These are phyloP conservation scores for Metridium senile DNA, from an alignment of 92 coral and sea anemone species.

Conservation along the genomic window DNA sequence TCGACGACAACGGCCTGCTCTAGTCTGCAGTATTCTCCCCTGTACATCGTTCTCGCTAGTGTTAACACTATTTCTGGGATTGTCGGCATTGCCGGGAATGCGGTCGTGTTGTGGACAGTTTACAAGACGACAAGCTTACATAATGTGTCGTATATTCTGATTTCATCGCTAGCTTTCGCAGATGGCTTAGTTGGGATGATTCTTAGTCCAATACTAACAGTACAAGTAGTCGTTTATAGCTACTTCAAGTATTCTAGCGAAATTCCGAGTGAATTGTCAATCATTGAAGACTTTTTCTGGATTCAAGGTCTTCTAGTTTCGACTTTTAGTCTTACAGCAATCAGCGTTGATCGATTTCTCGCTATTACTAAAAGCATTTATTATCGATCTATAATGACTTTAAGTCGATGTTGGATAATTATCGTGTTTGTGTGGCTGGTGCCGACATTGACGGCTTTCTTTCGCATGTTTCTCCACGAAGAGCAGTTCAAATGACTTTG, in stretches of 20 bases:
- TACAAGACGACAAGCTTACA: constrained; percentile 55
- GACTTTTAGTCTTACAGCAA: constrained; percentile 48
- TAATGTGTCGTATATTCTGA: constrained; percentile 54
- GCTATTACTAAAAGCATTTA: constrained; percentile 52
- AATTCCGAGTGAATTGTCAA: constrained; percentile 30
- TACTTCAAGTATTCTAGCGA: constrained; percentile 49
- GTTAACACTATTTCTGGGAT: constrained; percentile 53
- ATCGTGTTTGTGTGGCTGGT: constrained; percentile 53
- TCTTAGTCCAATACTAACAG: constrained; percentile 58
- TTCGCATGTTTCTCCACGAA: constrained; percentile 24
- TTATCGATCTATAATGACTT: constrained; percentile 49
- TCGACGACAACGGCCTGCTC: background rate
- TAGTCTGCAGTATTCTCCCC: constrained; percentile 20
- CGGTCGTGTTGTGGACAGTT: constrained; percentile 48
- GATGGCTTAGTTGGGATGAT: constrained; percentile 65
- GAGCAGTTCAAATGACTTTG: constrained; percentile 53
- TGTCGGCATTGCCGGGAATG: constrained; percentile 61
- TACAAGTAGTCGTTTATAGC: constrained; percentile 8
- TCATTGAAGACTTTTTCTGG: constrained; percentile 51
- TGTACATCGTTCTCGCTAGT: constrained; percentile 40
- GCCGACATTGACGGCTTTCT: constrained; percentile 38
- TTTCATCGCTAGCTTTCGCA: constrained; percentile 65
- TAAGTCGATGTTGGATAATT: constrained; percentile 31
- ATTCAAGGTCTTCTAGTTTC: constrained; percentile 48
- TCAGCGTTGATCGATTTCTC: constrained; percentile 66